Conservation (phyloP, 2,113 vertebrate species). For the Brachionichthys hirsutus region DNA sequence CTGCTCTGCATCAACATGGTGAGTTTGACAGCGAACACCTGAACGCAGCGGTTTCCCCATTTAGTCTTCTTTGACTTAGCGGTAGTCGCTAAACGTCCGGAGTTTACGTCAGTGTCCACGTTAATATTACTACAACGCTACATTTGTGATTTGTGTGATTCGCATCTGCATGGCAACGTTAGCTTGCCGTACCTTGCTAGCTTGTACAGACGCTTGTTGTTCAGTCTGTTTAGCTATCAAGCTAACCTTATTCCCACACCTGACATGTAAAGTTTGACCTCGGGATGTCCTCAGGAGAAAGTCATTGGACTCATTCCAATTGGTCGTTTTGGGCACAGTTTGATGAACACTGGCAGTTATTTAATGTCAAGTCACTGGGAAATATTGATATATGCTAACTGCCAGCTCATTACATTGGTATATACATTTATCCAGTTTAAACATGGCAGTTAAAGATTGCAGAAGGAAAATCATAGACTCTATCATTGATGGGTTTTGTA, state of each 20-base stretch:
- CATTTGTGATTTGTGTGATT: background rate
- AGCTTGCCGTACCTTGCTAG: slow-evolving; percentile 41
- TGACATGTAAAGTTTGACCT: slow-evolving; percentile 51
- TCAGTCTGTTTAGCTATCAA: slow-evolving; percentile 16
- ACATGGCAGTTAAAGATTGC: too few species aligned
- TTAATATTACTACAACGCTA: background rate
- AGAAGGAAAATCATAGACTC: too few species aligned
- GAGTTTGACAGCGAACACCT: slow-evolving; percentile 56
- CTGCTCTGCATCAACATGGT: slow-evolving; percentile 79
- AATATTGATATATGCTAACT: too few species aligned
- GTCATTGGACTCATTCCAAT: too few species aligned
- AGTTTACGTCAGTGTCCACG: background rate
- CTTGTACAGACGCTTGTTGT: slow-evolving; percentile 29
- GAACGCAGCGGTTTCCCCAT: background rate
- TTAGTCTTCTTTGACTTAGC: background rate
- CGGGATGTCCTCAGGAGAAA: slow-evolving; percentile 33
- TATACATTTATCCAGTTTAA: too few species aligned
- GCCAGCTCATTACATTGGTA: too few species aligned
- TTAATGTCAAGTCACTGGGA: too few species aligned
- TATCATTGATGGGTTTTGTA: too few species aligned
- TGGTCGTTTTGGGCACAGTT: background rate
- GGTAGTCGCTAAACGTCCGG: background rate
- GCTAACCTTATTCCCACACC: slow-evolving; percentile 25
- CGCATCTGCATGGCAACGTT: background rate
- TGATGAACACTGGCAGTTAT: too few species aligned